Evolutionary conservation across 2,888 invertebrate species (phyloP).

Genomic region (Lobophora halterata): DNA sequence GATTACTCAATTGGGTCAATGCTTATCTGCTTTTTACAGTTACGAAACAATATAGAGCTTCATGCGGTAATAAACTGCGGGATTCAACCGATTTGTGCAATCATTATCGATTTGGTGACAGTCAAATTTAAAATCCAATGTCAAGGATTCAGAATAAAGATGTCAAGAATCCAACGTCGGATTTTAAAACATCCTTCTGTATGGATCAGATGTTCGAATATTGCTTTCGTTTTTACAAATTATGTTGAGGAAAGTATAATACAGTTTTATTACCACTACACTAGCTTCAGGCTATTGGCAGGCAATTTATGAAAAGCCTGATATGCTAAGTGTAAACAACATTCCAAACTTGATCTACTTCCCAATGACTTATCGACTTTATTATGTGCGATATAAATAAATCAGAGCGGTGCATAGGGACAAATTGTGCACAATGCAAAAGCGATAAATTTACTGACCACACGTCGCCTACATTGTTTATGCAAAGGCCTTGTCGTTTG

Average conservation of each 20-base stretch:
- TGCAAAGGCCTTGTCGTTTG: no score
- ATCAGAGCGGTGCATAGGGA: slow-evolving; percentile 16
- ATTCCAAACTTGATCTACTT: slow-evolving; percentile 35
- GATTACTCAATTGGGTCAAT: slow-evolving; percentile 43
- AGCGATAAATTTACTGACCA: slow-evolving; percentile 1
- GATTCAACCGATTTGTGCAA: slow-evolving; percentile 15
- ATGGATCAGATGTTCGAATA: no score
- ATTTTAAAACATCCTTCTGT: slow-evolving; percentile 2
- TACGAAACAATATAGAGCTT: slow-evolving; percentile 31
- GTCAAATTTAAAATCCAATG: background rate
- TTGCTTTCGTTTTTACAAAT: no score
- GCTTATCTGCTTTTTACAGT: slow-evolving; percentile 38
- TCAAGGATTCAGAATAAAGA: slow-evolving; percentile 3
- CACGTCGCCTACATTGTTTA: no score
- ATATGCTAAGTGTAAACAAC: slow-evolving; percentile 34
- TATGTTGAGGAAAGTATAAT: no score
- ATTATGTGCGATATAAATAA: slow-evolving; percentile 20
- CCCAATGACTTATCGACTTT: slow-evolving; percentile 25
- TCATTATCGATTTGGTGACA: slow-evolving; percentile 21
- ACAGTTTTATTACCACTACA: background rate
- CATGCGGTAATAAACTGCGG: slow-evolving; percentile 22
- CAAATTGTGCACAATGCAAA: slow-evolving; percentile 15
- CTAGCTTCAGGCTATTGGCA: slow-evolving; percentile 18
- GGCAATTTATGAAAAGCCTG: slow-evolving; percentile 25
- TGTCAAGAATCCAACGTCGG: no score